Percentiles rank a stretch among this genome's conserved stretches.
Conservation (phyloP, 2,113 vertebrate genomes). For the Ovibos moschatus region DNA sequence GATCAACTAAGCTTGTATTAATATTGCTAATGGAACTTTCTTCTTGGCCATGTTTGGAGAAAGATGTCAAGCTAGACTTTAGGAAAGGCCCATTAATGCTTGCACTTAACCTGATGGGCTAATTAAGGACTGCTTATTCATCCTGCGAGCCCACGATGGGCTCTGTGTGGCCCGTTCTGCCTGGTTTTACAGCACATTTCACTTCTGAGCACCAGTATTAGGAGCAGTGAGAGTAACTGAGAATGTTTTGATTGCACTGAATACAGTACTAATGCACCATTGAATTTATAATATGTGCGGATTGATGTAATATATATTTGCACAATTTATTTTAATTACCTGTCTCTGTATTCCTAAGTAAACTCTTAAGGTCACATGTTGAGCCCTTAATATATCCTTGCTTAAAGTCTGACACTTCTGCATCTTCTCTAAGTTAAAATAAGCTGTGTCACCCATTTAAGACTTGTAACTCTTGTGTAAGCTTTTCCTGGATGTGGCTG, state of each 20-base stretch:
- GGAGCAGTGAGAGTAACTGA: constrained; percentile 82
- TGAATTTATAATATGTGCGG: constrained; percentile 74
- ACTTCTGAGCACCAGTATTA: constrained; percentile 86
- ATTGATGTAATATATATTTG: constrained; percentile 75
- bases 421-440: not conserved
- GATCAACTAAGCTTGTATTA: constrained; percentile 99
- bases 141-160: constrained; percentile 89
- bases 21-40: constrained; percentile 99
- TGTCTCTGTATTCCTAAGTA: constrained; percentile 68
- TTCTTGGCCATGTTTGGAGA: constrained; percentile 99
- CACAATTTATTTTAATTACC: constrained; percentile 77
- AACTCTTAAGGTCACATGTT: constrained; percentile 52
- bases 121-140: constrained; percentile 99
- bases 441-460: not conserved
- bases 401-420: not conserved
- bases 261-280: constrained; percentile 79
- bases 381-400: constrained; percentile 1
- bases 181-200: constrained; percentile 94
- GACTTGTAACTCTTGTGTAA: not conserved
- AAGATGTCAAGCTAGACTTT: constrained; percentile 97
- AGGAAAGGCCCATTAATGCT: constrained; percentile 98
- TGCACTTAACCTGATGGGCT: constrained; percentile 99
- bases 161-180: constrained; percentile 86
- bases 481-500: not conserved
- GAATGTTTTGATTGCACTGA: constrained; percentile 83